Evolutionary conservation across 2,888 invertebrate genomes (phyloP).

Genomic region (Syritta pipiens): DNA sequence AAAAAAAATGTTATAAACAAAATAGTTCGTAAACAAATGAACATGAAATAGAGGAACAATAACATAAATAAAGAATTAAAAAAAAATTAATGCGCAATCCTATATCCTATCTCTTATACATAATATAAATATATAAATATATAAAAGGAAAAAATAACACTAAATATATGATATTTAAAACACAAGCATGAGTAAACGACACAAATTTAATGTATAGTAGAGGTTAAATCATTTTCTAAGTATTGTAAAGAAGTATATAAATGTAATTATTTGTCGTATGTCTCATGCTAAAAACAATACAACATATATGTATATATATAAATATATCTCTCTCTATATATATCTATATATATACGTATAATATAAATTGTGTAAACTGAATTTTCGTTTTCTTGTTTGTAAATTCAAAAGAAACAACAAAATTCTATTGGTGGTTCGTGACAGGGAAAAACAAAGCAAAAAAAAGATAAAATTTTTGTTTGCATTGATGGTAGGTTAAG

Average conservation of each 20-base stretch:
- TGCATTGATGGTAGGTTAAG: conserved; percentile 1
- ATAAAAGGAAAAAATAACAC: conserved; percentile 41
- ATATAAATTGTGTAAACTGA: too few species aligned
- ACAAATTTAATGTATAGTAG: conserved; percentile 29
- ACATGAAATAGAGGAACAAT: conserved; percentile 61
- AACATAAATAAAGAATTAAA: conserved; percentile 57
- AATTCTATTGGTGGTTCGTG: neutral
- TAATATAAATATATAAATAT: conserved; percentile 15
- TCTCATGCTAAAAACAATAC: too few species aligned
- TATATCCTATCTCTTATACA: conserved; percentile 46
- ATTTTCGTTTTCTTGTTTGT: too few species aligned
- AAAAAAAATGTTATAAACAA: conserved; percentile 24
- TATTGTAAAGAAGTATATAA: conserved; percentile 13
- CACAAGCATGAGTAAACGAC: conserved; percentile 18
- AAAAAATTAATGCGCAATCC: conserved; percentile 54
- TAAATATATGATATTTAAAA: conserved; percentile 26
- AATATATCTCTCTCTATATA: conserved; percentile 21
- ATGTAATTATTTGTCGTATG: conserved; percentile 36
- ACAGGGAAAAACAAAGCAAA: too few species aligned
- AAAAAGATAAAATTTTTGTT: neutral
- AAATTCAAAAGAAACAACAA: too few species aligned
- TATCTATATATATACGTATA: too few species aligned
- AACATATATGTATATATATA: neutral
- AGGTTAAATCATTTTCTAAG: neutral
- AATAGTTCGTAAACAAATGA: conserved; percentile 42